A percentile compares a stretch with the other conserved stretches of the same genome.
These are phyloP conservation scores for Vimba vimba DNA, from an alignment of 2,113 vertebrate species.

Conservation along the genomic window DNA sequence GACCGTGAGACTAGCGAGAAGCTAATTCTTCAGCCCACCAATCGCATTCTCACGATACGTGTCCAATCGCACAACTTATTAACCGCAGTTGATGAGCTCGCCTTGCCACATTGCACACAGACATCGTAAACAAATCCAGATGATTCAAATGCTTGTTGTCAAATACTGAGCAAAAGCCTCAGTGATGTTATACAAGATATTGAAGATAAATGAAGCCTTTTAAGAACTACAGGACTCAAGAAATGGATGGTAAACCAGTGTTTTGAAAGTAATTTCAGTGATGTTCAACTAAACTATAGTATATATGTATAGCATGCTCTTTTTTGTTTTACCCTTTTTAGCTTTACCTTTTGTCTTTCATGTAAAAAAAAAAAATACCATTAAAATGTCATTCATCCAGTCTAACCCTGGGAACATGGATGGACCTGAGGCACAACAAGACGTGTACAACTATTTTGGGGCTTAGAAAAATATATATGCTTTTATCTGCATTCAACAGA, in stretches of 20 bases:
- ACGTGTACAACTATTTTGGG: background rate
- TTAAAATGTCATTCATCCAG: background rate
- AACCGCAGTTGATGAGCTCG: background rate
- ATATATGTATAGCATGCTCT: background rate
- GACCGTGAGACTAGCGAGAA: background rate
- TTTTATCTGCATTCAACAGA: conserved; percentile 1
- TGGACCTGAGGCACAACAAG: conserved; percentile 4
- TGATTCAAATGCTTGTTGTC: background rate
- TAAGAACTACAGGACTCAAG: background rate
- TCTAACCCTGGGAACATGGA: background rate
- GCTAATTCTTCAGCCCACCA: background rate
- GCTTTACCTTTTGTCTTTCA: background rate
- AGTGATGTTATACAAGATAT: background rate
- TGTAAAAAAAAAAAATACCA: background rate
- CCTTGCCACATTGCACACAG: background rate
- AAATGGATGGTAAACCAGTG: background rate
- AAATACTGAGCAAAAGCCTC: background rate
- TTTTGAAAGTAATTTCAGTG: background rate
- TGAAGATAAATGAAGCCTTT: background rate
- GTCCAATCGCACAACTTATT: background rate
- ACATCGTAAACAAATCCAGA: background rate
- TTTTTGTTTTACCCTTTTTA: background rate
- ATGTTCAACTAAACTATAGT: background rate
- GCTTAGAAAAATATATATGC: background rate
- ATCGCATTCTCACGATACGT: background rate